These are phyloP conservation scores for Arctia plantaginis DNA, from an alignment of 2,888 invertebrate genomes.

Conservation along the genomic window DNA sequence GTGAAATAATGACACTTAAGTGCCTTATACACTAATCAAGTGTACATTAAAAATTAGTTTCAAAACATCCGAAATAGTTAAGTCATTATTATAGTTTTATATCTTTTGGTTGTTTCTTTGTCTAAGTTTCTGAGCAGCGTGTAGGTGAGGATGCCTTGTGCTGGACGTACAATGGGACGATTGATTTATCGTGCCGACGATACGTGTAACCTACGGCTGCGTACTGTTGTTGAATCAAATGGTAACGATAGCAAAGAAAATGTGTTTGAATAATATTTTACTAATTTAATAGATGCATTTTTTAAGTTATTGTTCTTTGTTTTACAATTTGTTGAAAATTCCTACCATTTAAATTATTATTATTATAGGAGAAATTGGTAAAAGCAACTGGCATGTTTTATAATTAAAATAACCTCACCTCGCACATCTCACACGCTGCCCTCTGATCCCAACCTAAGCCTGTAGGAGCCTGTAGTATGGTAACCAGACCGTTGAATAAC, in stretches of 20 bases:
- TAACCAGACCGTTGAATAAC: not conserved
- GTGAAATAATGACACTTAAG: not conserved
- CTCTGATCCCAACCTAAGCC: no score
- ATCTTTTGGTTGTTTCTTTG: conserved; percentile 36
- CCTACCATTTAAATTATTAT: no score
- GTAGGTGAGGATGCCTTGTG: conserved; percentile 64
- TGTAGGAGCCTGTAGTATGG: no score
- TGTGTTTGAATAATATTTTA: not conserved
- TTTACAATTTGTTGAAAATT: no score
- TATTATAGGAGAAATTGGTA: not conserved
- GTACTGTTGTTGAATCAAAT: conserved; percentile 57
- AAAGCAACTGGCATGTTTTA: no score
- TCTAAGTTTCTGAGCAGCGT: conserved; percentile 44
- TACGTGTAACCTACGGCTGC: conserved; percentile 63
- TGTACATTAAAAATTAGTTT: conserved; percentile 39
- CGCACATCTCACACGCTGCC: not conserved
- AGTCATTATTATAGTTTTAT: conserved; percentile 9
- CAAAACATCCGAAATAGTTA: conserved; percentile 17
- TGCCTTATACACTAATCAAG: conserved; percentile 32
- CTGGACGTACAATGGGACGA: conserved; percentile 70
- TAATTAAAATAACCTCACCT: not conserved
- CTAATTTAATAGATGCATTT: not conserved
- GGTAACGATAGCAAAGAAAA: conserved; percentile 59
- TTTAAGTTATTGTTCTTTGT: no score
- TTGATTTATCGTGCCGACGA: conserved; percentile 81